Evolutionary conservation across 2,797 vertebrate species (phyloP).

Genomic region (Gephyroberyx darwinii): DNA sequence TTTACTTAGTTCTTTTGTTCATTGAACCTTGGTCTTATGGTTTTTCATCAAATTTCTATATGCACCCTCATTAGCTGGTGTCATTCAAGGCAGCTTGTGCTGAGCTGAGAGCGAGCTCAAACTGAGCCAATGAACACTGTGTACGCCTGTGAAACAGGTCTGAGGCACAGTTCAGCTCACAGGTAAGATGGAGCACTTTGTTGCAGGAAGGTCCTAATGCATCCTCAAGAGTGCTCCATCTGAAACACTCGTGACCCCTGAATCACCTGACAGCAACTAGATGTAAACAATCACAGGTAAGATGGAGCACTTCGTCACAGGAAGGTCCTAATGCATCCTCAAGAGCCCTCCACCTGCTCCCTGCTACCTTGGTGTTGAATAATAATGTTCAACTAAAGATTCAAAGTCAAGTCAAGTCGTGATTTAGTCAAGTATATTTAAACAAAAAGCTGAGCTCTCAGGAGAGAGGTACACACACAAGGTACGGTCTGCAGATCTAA

Average conservation of each 20-base stretch:
- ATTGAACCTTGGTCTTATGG: neutral
- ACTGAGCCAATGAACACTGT: slow-evolving; percentile 34
- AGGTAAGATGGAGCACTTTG: slow-evolving; percentile 57
- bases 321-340: slow-evolving; percentile 77
- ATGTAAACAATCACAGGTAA: slow-evolving; percentile 46
- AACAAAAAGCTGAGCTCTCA: too few relatives aligned
- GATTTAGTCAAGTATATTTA: too few relatives aligned
- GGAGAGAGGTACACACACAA: too few relatives aligned
- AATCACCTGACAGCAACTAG: slow-evolving; percentile 24
- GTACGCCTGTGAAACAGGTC: slow-evolving; percentile 38
- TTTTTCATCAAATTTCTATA: slow-evolving; percentile 12
- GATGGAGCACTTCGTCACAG: slow-evolving; percentile 58
- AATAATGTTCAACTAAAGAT: too few relatives aligned
- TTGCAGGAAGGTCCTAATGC: slow-evolving; percentile 74
- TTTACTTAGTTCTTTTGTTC: neutral
- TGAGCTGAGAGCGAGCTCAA: slow-evolving; percentile 3
- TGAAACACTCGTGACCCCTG: slow-evolving; percentile 29
- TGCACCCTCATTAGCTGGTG: slow-evolving; percentile 10
- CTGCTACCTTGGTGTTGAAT: too few relatives aligned
- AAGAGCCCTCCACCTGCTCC: slow-evolving; percentile 68
- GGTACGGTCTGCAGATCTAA: too few relatives aligned
- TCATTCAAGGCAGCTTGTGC: slow-evolving; percentile 23
- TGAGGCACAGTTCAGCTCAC: slow-evolving; percentile 57
- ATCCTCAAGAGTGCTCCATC: slow-evolving; percentile 74
- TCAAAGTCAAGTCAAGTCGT: too few relatives aligned